phyloP scores from a whole-genome alignment of 2,888 invertebrate genomes.

The Sarcophaga rosellei region DNA sequence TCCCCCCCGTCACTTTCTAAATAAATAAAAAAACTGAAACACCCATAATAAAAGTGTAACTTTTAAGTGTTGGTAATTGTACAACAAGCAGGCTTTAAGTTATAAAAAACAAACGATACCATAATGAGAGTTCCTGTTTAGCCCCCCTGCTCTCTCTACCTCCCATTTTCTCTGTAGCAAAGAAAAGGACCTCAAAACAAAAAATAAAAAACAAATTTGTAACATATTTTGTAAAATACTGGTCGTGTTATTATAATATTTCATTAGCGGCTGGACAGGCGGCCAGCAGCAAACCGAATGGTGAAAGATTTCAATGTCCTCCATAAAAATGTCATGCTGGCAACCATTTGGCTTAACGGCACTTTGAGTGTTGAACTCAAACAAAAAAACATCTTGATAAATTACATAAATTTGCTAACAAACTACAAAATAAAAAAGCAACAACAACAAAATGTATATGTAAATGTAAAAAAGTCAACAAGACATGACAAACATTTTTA shows the following conservation, averaged over 20 bases:
- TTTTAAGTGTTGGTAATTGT: too few relatives aligned
- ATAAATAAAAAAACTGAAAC: too few relatives aligned
- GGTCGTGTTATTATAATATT: background rate
- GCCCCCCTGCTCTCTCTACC: too few relatives aligned
- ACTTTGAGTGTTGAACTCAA: background rate
- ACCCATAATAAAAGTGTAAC: too few relatives aligned
- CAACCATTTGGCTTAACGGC: slow-evolving; percentile 16
- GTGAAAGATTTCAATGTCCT: background rate
- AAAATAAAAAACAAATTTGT: too few relatives aligned
- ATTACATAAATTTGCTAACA: slow-evolving; percentile 1
- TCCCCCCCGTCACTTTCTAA: too few relatives aligned
- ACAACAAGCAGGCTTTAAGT: too few relatives aligned
- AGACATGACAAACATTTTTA: background rate
- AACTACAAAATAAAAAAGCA: background rate
- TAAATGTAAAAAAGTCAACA: slow-evolving; percentile 1
- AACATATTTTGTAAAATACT: background rate
- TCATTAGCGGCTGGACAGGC: background rate
- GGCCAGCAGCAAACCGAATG: background rate
- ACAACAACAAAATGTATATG: background rate
- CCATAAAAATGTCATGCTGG: slow-evolving; percentile 10
- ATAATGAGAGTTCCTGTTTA: too few relatives aligned
- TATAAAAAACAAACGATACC: too few relatives aligned
- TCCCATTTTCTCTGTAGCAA: too few relatives aligned
- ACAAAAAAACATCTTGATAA: slow-evolving; percentile 23
- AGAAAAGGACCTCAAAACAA: too few relatives aligned